These are phyloP conservation scores for Dioctria linearis DNA, from an alignment of 2,888 invertebrate genomes.

Conservation along the genomic window DNA sequence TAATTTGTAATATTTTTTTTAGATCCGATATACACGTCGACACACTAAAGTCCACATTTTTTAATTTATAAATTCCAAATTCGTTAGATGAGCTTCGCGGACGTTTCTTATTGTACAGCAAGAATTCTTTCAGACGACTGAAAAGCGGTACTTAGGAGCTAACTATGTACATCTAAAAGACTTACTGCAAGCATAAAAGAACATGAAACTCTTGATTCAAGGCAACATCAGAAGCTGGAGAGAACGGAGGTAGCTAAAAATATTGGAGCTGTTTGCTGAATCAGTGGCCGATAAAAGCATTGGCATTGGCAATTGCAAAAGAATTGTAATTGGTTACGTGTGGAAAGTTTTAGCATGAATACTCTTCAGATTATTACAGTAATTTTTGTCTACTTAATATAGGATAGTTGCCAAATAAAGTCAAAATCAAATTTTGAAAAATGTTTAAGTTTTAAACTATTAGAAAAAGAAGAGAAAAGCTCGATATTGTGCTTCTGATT, in stretches of 20 bases:
- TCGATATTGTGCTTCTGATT: too few species aligned
- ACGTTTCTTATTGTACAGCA: slow-evolving; percentile 40
- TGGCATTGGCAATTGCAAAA: neutral
- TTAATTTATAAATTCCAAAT: neutral
- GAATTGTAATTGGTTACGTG: neutral
- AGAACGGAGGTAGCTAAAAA: slow-evolving; percentile 20
- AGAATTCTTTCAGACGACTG: slow-evolving; percentile 39
- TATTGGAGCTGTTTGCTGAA: slow-evolving; percentile 5
- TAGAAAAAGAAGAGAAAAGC: too few species aligned
- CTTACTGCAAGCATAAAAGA: neutral
- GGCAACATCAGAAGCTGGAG: slow-evolving; percentile 33
- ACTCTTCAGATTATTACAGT: slow-evolving; percentile 3
- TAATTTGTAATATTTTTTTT: too few species aligned
- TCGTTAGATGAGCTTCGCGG: slow-evolving; percentile 36
- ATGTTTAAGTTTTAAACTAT: too few species aligned
- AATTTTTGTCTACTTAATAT: too few species aligned
- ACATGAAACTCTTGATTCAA: slow-evolving; percentile 32
- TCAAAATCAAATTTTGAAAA: too few species aligned
- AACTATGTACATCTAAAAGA: slow-evolving; percentile 6
- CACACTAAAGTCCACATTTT: too few species aligned
- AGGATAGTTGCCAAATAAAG: too few species aligned
- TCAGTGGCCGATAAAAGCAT: slow-evolving; percentile 26
- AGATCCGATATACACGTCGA: too few species aligned
- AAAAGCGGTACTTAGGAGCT: neutral
- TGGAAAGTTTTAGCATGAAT: slow-evolving; percentile 23